Base-by-base conservation (phyloP, 2,888 invertebrate genomes). In the Andrena marginata region DNA sequence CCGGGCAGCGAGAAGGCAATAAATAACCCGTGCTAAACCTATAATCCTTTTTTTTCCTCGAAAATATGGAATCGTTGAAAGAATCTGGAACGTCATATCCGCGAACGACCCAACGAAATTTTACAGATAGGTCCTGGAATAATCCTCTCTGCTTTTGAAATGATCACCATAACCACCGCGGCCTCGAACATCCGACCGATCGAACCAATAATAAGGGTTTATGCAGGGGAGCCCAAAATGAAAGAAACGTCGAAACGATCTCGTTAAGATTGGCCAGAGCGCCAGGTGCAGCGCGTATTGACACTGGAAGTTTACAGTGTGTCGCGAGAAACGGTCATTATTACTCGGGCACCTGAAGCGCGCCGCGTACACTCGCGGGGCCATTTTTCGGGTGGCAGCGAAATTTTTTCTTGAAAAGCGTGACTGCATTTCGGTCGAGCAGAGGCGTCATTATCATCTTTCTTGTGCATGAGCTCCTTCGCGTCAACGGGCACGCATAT, bases 251-350 rank as follows among this genome's bases (percentile, higher is more conserved):
- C 73, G 77, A 56, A 78, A 81, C 69, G 82, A 82, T 78, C 82
- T 86, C 77, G 84, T 88, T 86, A 77, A 80, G 69, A 76, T 77
- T 73, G 69, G 51, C 54, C 35, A 8, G 31, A 23, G 16, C 65
- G 65, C 83, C 83, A 85, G 88, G 77, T 87, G 87, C 77, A 80
- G 29, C 48, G 64, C 49, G 67, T 86, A 86, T 82, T 80, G 88
- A 87, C 84, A 84, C 29, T 60, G 81, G 56, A 75, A 88, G 88
- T 88, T 87, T 88, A 76, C 69, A 77, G 84, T 71, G 80, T 80
- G 81, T 86, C 80, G 70, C 65, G 60, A 70, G 77, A 79, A 76
- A 77, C 71, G 68, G 73, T 84, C 81, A 71, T 88, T 87, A 71
- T 88, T 87, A 87, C 70, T 59, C 70, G 42, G 49, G 73, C 86